Evolutionary conservation across 2,888 invertebrate genomes (phyloP).

Genomic region (Galerucella calmariensis): DNA sequence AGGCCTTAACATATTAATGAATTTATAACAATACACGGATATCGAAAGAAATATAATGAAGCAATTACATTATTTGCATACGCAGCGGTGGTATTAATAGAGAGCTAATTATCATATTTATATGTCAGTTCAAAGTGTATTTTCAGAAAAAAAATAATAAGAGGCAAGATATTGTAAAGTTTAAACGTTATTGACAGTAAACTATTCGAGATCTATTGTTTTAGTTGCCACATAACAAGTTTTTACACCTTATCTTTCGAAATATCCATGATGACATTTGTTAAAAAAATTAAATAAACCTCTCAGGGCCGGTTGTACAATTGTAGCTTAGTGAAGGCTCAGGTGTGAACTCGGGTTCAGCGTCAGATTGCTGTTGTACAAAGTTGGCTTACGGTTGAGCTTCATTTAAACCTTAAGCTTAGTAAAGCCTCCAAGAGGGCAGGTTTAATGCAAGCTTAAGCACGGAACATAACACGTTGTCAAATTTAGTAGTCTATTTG

Average conservation of each 20-base stretch:
- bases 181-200: neutral
- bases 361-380: no score
- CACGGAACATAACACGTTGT: no score
- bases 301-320: no score
- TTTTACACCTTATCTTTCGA: neutral
- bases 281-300: no score
- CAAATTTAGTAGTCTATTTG: no score
- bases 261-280: no score
- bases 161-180: neutral
- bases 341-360: no score
- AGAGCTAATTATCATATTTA: conserved; percentile 5
- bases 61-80: conserved; percentile 17
- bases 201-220: neutral
- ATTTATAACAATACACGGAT: conserved; percentile 15
- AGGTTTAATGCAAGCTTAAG: no score
- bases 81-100: conserved; percentile 8
- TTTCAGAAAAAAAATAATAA: neutral
- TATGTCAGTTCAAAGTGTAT: neutral
- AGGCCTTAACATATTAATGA: conserved; percentile 10
- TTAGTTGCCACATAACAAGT: neutral
- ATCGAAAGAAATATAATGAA: conserved; percentile 6
- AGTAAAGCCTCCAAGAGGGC: no score
- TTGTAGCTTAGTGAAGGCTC: no score
- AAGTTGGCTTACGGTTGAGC: no score
- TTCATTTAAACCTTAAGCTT: no score